These are phyloP conservation scores for Puffinus mauretanicus DNA, from an alignment of 2,113 vertebrate genomes.

Conservation along the genomic window DNA sequence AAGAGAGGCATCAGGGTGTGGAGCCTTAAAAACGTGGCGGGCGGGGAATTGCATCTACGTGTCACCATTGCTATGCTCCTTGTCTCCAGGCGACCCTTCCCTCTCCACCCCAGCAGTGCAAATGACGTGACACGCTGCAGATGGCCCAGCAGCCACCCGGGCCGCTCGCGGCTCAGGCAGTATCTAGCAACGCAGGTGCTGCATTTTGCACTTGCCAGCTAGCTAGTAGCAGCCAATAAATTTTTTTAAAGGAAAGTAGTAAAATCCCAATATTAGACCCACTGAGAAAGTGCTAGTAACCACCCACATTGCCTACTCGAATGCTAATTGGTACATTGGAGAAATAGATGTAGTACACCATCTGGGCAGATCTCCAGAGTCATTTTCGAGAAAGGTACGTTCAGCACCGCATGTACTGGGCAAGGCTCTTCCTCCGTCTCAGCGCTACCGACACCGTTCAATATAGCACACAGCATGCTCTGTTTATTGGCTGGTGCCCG, in stretches of 20 bases:
- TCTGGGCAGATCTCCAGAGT: neutral
- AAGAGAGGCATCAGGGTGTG: fast-evolving
- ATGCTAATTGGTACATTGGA: neutral
- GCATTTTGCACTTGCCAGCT: neutral
- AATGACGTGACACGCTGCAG: neutral
- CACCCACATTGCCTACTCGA: neutral
- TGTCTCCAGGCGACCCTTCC: neutral
- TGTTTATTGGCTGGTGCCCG: neutral
- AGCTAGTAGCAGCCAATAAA: neutral
- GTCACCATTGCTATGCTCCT: neutral
- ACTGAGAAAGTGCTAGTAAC: neutral
- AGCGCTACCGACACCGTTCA: neutral
- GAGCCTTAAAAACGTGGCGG: fast-evolving
- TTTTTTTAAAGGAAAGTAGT: neutral
- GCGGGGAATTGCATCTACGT: neutral
- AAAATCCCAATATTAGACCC: neutral
- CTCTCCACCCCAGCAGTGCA: neutral
- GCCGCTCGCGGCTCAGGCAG: neutral
- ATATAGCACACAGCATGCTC: neutral
- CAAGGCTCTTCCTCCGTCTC: neutral
- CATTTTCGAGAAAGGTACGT: neutral
- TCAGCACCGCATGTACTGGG: neutral
- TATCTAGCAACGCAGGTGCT: neutral
- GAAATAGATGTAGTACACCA: neutral
- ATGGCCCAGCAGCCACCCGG: neutral